phyloP scores from a whole-genome alignment of 1,140 invertebrate species.

The Saccostrea glomerata region DNA sequence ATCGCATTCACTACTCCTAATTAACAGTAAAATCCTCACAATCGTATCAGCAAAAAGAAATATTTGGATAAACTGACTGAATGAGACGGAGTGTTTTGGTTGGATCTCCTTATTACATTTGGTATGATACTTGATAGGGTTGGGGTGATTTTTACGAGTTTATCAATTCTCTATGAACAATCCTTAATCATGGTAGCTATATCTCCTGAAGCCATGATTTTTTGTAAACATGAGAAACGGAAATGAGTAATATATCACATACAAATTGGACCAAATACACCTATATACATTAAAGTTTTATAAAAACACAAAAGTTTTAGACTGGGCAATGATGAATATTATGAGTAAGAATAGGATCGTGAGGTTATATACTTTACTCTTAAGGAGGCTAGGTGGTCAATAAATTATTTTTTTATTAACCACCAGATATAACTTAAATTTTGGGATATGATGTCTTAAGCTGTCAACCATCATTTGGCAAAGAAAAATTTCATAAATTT shows the following conservation, averaged over 20 bases:
- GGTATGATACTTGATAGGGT: background rate
- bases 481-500: too few relatives aligned
- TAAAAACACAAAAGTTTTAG: too few relatives aligned
- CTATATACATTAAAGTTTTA: too few relatives aligned
- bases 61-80: constrained; percentile 15
- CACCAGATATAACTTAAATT: too few relatives aligned
- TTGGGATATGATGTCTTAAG: too few relatives aligned
- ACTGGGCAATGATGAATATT: too few relatives aligned
- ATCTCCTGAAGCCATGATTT: background rate
- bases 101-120: background rate
- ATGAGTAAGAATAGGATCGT: too few relatives aligned
- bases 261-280: background rate
- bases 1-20: background rate
- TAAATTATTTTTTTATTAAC: too few relatives aligned
- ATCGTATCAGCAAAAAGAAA: background rate
- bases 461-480: too few relatives aligned
- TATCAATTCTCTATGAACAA: background rate
- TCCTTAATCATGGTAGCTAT: background rate
- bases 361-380: too few relatives aligned
- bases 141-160: background rate
- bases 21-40: background rate
- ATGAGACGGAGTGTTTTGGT: background rate
- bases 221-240: too few relatives aligned
- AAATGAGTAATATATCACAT: background rate
- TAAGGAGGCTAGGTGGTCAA: too few relatives aligned